Evolutionary conservation across 2,888 invertebrate genomes (phyloP).

Genomic region (Allacma fusca): DNA sequence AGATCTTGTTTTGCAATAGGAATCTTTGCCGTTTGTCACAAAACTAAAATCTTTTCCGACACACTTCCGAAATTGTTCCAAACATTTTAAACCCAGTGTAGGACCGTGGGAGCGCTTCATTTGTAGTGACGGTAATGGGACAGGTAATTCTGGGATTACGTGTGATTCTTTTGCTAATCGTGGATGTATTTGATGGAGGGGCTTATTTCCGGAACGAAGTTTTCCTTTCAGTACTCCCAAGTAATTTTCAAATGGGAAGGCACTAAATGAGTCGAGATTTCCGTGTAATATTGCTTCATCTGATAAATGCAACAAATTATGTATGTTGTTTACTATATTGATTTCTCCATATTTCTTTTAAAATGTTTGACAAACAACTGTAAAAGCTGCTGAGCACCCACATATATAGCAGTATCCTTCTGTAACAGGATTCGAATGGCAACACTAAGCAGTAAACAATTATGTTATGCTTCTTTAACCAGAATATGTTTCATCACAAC

Average conservation of each 20-base stretch:
- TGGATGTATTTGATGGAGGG: conserved; percentile 11
- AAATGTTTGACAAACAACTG: no score
- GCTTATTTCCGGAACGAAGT: conserved; percentile 8
- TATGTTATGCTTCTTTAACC: neutral
- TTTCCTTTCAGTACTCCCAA: neutral
- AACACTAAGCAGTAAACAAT: conserved; percentile 30
- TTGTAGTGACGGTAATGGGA: neutral
- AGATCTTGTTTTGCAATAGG: no score
- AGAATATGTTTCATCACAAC: conserved; percentile 26
- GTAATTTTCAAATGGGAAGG: no score
- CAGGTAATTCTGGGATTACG: neutral
- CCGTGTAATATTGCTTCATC: no score
- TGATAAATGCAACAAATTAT: no score
- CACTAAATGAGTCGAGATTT: no score
- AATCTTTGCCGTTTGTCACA: neutral
- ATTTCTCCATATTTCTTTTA: no score
- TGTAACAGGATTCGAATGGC: no score
- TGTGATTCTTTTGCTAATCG: neutral
- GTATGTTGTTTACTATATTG: no score
- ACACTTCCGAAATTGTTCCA: neutral
- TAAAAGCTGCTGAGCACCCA: no score
- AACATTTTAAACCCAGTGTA: neutral
- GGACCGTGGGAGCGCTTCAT: neutral
- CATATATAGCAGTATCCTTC: no score
- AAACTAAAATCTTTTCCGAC: neutral